Evolutionary conservation across 30 jellyfish, hydroid and myxozoan genomes (phyloP).

Genomic region (Phacellophora camtschatica): DNA sequence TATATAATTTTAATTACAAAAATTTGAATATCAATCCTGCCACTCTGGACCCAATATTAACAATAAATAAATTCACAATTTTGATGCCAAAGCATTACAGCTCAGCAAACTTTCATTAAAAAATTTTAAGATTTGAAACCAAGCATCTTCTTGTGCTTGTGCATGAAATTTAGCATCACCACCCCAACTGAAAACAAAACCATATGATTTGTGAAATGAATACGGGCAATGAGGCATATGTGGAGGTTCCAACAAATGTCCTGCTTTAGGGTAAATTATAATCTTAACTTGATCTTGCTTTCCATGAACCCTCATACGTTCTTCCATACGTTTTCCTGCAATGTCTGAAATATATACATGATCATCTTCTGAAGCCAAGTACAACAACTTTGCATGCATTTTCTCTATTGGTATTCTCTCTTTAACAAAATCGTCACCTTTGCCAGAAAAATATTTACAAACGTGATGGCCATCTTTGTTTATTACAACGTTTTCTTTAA

Average conservation of each 20-base stretch:
- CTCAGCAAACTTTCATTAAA: background rate
- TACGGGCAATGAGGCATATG: conserved; percentile 33
- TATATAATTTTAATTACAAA: no score
- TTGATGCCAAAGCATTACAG: no score
- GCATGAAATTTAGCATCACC: conserved; percentile 36
- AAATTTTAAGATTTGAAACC: conserved; percentile 24
- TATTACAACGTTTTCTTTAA: background rate
- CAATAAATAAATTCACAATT: no score
- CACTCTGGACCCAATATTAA: no score
- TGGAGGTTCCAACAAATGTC: conserved; percentile 75
- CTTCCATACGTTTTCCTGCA: background rate
- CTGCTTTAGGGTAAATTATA: conserved; percentile 53
- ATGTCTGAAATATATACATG: background rate
- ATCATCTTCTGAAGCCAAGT: conserved; percentile 19
- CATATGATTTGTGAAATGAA: background rate
- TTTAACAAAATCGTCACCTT: background rate
- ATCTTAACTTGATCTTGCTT: background rate
- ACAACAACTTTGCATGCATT: background rate
- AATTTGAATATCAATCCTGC: no score
- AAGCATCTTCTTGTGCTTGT: conserved; percentile 58
- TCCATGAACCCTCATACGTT: background rate
- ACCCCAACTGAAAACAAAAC: conserved; percentile 3
- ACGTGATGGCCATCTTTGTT: background rate
- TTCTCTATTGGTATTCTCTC: background rate
- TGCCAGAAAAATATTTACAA: background rate